These are phyloP conservation scores for Ptychodera flava DNA, from an alignment of 35 echinoderm and acorn worm species.

Conservation along the genomic window DNA sequence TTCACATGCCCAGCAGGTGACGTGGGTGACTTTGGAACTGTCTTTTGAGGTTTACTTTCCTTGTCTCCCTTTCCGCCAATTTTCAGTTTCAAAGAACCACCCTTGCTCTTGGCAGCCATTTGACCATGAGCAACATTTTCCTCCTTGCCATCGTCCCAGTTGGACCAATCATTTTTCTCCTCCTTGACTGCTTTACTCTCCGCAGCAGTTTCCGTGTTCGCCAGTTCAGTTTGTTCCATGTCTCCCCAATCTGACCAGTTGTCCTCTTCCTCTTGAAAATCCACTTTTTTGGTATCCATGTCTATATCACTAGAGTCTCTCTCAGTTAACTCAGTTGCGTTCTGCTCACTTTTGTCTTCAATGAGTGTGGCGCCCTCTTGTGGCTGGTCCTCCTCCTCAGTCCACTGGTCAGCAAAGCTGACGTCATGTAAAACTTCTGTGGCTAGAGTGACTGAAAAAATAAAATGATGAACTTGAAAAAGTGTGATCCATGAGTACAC, in stretches of 20 bases:
- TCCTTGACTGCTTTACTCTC: neutral
- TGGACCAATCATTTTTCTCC: neutral
- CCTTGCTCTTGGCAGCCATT: neutral
- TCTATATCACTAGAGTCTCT: neutral
- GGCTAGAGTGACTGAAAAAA: neutral
- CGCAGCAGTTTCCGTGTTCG: neutral
- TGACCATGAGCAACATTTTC: neutral
- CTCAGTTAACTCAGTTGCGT: neutral
- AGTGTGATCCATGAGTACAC: too few species aligned
- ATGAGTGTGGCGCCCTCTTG: neutral
- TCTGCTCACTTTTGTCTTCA: neutral
- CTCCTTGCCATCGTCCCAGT: neutral
- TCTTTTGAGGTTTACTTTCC: neutral
- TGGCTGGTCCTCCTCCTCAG: neutral
- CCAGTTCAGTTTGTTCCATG: neutral
- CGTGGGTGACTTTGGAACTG: neutral
- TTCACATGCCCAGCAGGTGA: neutral
- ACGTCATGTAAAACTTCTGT: neutral
- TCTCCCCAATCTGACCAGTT: neutral
- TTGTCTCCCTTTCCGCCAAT: neutral
- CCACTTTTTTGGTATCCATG: neutral
- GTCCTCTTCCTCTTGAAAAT: neutral
- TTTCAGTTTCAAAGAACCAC: neutral
- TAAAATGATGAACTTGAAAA: too few species aligned
- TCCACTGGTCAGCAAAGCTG: neutral